Base-by-base conservation (phyloP, 2,888 invertebrate genomes). In the Odontothrips loti region DNA sequence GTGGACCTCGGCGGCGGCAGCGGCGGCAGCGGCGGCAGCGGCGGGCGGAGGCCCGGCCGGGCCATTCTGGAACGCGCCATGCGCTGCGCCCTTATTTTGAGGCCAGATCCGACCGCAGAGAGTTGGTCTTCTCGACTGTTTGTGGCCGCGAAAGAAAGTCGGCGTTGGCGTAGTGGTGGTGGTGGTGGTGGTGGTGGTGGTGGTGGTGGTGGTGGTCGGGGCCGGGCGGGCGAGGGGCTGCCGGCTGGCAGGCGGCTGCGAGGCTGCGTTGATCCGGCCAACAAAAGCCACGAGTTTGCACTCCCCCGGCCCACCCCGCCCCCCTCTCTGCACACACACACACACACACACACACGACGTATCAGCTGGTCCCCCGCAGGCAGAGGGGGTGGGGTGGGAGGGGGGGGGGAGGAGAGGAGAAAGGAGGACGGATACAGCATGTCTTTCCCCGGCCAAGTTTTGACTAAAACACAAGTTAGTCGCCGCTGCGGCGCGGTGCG, bases 381-480 rank as follows among this genome's bases (percentile, higher is more conserved):
- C 17, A 51, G 12, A 48, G n/a, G 48, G 48, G 12, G 51, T 51
- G 9, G 51, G 51, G 51, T 51, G 2, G 51, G 12, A 17, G 12
- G 8, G 1, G 51, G 51, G 15, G 51, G 51, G 8, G 51, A 51
- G 51, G 1, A 10, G 17, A 58, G 58, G 15, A 15, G 12, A 58
- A 43, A n/a, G 11, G 58, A 8, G 15, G 58, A 17, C 17, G 58
- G 58, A 58, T 58, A 58, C 68, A 23, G 9, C 11, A 4, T 23
- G n/a, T 6, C 68, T 10, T n/a, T 20, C 68, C 23, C 23, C 23
- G 11, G 27, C 11, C 68, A 75, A 75, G 68, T 75, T 75, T 75
- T 75, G 68, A 23, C 68, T 75, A 75, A 75, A 75, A 75, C 68
- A 75, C 68, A 75, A 75, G 68, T 75, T 75, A 27, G 68, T 58